Evolutionary conservation across 2,113 vertebrate species (phyloP).

Genomic region (Penelope pileata): DNA sequence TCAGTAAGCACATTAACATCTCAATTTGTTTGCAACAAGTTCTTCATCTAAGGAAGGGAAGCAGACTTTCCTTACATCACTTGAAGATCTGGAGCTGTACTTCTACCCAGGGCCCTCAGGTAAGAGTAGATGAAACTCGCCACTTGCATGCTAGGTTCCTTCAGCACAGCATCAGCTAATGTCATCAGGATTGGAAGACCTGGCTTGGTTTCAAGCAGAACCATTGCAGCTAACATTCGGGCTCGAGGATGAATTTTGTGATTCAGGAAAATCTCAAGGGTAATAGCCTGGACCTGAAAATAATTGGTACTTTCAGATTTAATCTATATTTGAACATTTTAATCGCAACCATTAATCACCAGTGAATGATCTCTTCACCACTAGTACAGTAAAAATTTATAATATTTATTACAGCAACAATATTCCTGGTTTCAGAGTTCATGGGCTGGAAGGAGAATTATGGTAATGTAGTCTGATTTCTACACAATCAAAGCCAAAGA

Average conservation of each 20-base stretch:
- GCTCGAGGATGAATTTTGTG: background rate
- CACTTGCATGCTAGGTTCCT: slow-evolving; percentile 67
- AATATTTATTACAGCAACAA: background rate
- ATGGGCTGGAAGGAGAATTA: background rate
- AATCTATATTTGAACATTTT: background rate
- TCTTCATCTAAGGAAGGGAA: background rate
- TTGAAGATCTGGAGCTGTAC: slow-evolving; percentile 63
- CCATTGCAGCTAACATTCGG: slow-evolving; percentile 51
- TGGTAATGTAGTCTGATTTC: background rate
- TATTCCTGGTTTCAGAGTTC: background rate
- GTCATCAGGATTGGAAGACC: slow-evolving; percentile 38
- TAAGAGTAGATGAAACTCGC: slow-evolving; percentile 67
- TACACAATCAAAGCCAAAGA: background rate
- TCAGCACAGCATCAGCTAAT: slow-evolving; percentile 54
- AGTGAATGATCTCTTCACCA: background rate
- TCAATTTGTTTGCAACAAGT: background rate
- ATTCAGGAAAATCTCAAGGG: slow-evolving; percentile 65
- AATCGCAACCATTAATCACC: background rate
- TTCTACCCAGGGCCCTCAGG: slow-evolving; percentile 56
- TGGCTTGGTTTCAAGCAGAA: slow-evolving; percentile 70
- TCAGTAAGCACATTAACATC: background rate
- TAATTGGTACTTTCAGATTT: background rate
- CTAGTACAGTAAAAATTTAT: background rate
- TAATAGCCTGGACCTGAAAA: slow-evolving; percentile 67
- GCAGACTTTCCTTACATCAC: slow-evolving; percentile 52